Conservation (phyloP, 2,113 vertebrate genomes). For the Struthidea cinerea region DNA sequence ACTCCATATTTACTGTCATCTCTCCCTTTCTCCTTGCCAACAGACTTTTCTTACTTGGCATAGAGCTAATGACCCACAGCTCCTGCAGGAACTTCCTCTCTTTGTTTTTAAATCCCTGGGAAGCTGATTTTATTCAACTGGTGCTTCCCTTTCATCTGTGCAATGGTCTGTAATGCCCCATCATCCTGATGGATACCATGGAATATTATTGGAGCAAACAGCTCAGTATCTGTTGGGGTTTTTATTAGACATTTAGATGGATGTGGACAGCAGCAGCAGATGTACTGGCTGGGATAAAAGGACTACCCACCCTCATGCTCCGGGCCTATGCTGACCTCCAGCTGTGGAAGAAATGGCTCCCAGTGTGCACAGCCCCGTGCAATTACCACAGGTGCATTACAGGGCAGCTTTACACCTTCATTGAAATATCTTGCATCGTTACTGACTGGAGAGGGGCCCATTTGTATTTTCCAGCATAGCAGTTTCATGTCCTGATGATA, state of each 20-base stretch:
- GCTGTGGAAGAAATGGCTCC: background rate
- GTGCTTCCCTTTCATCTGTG: background rate
- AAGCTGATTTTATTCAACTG: constrained; percentile 9
- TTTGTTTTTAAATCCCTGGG: background rate
- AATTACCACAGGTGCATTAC: constrained; percentile 11
- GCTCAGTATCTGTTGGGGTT: background rate
- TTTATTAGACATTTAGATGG: background rate
- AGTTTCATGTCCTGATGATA: constrained; percentile 42
- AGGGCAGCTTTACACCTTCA: constrained; percentile 37
- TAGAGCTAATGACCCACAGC: background rate
- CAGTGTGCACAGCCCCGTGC: background rate
- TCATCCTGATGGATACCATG: background rate
- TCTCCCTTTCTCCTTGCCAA: background rate
- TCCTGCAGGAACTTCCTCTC: background rate
- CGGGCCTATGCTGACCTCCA: background rate
- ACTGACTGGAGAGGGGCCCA: background rate
- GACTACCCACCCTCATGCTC: background rate
- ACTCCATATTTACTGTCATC: background rate
- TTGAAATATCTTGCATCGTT: constrained; percentile 14
- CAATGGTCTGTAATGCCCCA: constrained; percentile 1
- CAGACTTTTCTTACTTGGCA: background rate
- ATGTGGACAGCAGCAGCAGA: background rate
- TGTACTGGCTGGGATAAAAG: constrained; percentile 22
- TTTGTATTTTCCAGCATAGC: background rate
- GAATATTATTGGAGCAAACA: constrained; percentile 30